phyloP scores from a whole-genome alignment of 2,888 invertebrate species.

The Caenorhabditis sp. region DNA sequence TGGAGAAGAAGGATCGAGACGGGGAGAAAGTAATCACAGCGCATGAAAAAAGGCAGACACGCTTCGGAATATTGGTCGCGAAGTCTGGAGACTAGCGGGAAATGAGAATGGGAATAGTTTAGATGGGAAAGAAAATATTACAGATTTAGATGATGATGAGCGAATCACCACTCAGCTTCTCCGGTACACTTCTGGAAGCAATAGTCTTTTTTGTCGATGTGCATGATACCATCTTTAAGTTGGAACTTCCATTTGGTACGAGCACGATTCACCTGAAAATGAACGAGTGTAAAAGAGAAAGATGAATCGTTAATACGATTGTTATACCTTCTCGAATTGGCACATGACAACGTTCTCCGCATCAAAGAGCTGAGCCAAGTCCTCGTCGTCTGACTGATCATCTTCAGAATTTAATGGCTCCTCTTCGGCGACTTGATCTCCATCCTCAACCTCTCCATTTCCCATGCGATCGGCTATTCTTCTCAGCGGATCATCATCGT shows the following conservation, averaged over 20 bases:
- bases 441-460: constrained; percentile 68
- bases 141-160: not conserved
- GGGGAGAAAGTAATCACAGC: constrained; percentile 51
- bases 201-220: constrained; percentile 96
- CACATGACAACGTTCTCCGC: constrained; percentile 99
- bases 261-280: constrained; percentile 92
- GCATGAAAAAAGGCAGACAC: constrained; percentile 18
- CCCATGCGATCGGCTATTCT: constrained; percentile 74
- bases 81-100: constrained; percentile 52
- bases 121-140: constrained; percentile 7
- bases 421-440: constrained; percentile 75
- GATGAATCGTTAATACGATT: not conserved
- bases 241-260: constrained; percentile 99
- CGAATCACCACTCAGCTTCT: constrained; percentile 95
- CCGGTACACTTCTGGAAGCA: constrained; percentile 99
- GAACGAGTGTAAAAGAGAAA: no score
- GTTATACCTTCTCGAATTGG: constrained; percentile 95
- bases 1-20: constrained; percentile 19
- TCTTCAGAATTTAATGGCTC: constrained; percentile 82
- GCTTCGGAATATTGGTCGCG: not conserved
- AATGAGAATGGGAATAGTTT: constrained; percentile 35
- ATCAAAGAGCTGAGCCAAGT: constrained; percentile 94
- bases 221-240: constrained; percentile 99
- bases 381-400: constrained; percentile 88
- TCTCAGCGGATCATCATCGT: constrained; percentile 75